These are phyloP conservation scores for Fabriciana adippe DNA, from an alignment of 2,888 invertebrate genomes.

Conservation along the genomic window DNA sequence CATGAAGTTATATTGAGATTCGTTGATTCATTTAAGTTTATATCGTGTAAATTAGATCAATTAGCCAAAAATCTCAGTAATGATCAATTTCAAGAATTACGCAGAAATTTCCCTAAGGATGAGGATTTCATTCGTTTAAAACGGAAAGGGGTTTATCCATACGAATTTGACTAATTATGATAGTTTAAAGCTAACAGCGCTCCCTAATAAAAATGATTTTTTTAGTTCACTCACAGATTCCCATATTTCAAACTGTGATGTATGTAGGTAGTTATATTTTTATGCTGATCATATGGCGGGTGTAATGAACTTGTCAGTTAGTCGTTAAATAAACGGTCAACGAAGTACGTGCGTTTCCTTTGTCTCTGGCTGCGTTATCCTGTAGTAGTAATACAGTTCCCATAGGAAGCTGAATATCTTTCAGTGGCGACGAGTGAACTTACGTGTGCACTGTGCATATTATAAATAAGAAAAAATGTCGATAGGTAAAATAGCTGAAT, in stretches of 20 bases:
- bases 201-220: neutral
- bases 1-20: neutral
- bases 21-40: neutral
- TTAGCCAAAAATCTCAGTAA: neutral
- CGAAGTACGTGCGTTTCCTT: too few species aligned
- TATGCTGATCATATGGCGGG: too few species aligned
- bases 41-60: neutral
- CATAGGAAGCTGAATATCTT: too few species aligned
- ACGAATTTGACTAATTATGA: neutral
- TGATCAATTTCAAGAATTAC: neutral
- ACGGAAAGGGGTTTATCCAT: neutral
- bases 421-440: too few species aligned
- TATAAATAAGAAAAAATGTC: too few species aligned
- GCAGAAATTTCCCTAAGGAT: neutral
- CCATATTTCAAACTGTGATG: neutral
- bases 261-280: too few species aligned
- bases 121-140: neutral
- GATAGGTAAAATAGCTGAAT: too few species aligned
- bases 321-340: too few species aligned
- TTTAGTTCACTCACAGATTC: neutral
- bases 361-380: too few species aligned
- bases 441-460: too few species aligned
- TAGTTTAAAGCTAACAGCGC: neutral
- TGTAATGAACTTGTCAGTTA: too few species aligned
- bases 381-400: too few species aligned